These are phyloP conservation scores for Rhegmatorhina hoffmannsi DNA, from an alignment of 2,113 vertebrate species.

Conservation along the genomic window DNA sequence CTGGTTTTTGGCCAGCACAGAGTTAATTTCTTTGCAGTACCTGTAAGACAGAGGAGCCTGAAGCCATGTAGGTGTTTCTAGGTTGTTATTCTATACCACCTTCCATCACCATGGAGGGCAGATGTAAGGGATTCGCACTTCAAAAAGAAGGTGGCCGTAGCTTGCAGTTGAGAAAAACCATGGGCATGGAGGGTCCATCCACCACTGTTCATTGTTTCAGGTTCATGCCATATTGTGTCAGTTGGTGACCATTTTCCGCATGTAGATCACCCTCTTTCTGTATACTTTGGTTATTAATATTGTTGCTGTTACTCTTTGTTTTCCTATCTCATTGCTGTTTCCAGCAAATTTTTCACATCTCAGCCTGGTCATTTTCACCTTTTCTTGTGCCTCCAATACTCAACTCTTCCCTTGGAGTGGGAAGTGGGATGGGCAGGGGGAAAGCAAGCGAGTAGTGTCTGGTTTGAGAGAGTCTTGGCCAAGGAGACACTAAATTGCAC, in stretches of 20 bases:
- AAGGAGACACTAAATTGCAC: neutral
- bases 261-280: neutral
- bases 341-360: neutral
- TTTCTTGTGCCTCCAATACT: neutral
- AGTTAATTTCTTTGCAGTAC: neutral
- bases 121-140: neutral
- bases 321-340: neutral
- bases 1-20: neutral
- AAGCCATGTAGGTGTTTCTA: neutral
- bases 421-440: neutral
- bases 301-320: neutral
- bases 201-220: no score
- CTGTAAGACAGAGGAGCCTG: neutral
- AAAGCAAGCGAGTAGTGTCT: neutral
- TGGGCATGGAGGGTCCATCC: fast-evolving
- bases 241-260: neutral
- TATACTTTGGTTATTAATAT: neutral
- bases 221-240: fast-evolving
- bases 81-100: neutral
- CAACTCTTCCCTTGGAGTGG: neutral
- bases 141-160: neutral
- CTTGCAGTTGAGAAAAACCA: neutral
- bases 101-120: neutral
- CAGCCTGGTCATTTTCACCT: neutral
- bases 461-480: neutral